Base-by-base conservation (phyloP, 1,140 invertebrate genomes). In the Dryas iulia region DNA sequence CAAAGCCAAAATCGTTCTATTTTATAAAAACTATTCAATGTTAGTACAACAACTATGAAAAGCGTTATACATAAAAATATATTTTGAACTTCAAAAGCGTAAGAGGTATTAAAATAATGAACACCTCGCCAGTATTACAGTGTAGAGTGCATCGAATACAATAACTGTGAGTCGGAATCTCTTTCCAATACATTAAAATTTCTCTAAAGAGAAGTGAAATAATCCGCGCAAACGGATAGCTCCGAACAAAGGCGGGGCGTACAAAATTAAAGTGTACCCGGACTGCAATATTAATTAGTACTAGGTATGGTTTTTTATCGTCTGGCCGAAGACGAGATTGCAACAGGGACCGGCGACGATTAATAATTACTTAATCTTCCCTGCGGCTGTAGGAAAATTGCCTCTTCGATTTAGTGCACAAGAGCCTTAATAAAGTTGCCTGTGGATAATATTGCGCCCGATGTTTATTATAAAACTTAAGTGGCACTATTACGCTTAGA, bases 281-380 rank as follows among this genome's bases (percentile, higher is more conserved):
- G 74, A 62, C 71, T 68, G 70, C 68, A 81, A 73, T 81, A 79
- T 75, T 82, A 82, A 81, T 79, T 79, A 76, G 61, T 59, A 69
- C 65, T 76, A 77, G 76, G 73, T 74, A 76, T 74, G 54, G 61
- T 69, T 78, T 78, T 72, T 66, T 71, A 69, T 65, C 61, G 62
- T 66, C 66, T 70, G 69, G 59, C 65, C 53, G 69, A 73, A 68
- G 69, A 66, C 39, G 47, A 71, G 69, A 79, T 76, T 77, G 73
- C 59, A 60, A 60, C 24, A 39, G 28, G 39, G 82, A 78, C 70
- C 73, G 73, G 74, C 76, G 78, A 73, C 79, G 69, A 73, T 83
- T 78, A 82, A 82, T 85, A 79, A 83, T 82, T 82, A 74, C 76
- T 82, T 76, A 76, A 79, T 85, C 77, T 79, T 67, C 60, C 68